Evolutionary conservation across 2,797 vertebrate species (phyloP), one percentile per base, ranked within the genome.

Genomic region (Discoglossus pictus): DNA sequence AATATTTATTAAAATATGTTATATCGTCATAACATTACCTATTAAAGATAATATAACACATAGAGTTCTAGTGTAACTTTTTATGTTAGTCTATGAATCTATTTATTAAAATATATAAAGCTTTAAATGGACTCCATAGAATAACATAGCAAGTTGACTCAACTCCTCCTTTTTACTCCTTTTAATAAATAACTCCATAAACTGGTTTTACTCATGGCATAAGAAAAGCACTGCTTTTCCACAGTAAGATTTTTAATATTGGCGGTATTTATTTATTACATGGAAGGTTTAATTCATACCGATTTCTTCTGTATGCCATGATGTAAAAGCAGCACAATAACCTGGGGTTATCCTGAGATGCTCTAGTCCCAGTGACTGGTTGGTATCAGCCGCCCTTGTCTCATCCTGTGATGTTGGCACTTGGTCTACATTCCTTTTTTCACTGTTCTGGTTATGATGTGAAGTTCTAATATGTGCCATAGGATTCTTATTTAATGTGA

Each of bases 371-470:
- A 51, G 36, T 64, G 35, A 63, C 60, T 24, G 60, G 50, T 42
- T 50, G 68, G 53, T 64, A 71, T 38, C 44, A 64, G 44, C 38
- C 17, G 52, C 51, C 56, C 34, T 60, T 70, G 27, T 42, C 21
- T 27, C 44, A 35, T 31, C 38, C 44, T 63, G 40, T 71, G 38
- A 44, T 64, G 44, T 71, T 35, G 23, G 35, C 18, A 48, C 44
- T 46, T 27, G 36, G 39, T 58, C 50, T 25, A 9, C 27, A 27
- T 38, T 58, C 47, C 39, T 59, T 56, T 52, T 24, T 68, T 54
- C 50, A 51, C 76, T 74, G 56, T 68, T 62, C 52, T 72, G 65
- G 36, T 61, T 68, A 61, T 71, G 63, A 69, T 58, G 71, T 72
- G 69, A 55, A 42, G 44, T 71, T 71, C 44, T 64, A 64, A 64